Base-by-base conservation (phyloP, 2,888 invertebrate genomes). In the Trissolcus japonicus region DNA sequence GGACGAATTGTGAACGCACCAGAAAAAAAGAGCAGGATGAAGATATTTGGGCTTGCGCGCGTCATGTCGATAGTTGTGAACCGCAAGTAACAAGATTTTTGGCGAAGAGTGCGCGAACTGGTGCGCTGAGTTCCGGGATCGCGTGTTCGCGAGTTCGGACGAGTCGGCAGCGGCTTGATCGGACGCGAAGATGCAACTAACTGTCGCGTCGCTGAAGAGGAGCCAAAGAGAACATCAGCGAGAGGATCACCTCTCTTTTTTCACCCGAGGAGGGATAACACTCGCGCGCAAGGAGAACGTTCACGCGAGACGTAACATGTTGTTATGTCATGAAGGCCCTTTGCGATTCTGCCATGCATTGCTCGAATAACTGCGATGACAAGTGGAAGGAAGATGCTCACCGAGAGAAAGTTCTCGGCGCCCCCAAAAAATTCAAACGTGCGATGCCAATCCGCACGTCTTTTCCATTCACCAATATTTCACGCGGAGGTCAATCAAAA, bases 171-270 rank as follows among this genome's bases (percentile, higher is more conserved):
- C 86, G 83, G 84, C 84, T 82, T 83, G 82, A 82, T 82, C 82
- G 82, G 82, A 83, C 81, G 85, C 84, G 83, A 82, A 76, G 83
- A 86, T 84, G 84, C 85, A 86, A 87, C 87, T 87, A 84, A 87
- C 85, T 85, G 86, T 83, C 82, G 78, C 74, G 80, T 78, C 72
- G 80, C 71, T 82, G 84, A 84, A 86, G 84, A 84, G 81, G 79
- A 82, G 80, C 67, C 56, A 56, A 77, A 72, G 79, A 80, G 79
- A 82, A 74, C 76, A 77, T 75, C 80, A 63, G 71, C 62, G 51
- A 60, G 54, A 77, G 67, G 76, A 77, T 72, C 16, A 76, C 74
- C 79, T 71, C 76, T 75, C 79, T 79, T 73, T 73, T 73, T 73
- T 74, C 60, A 48, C 51, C 43, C 53, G 74, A 68, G 78, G 72